Evolutionary conservation across 2,888 invertebrate species (phyloP).

Genomic region (Itoplectis maculator): DNA sequence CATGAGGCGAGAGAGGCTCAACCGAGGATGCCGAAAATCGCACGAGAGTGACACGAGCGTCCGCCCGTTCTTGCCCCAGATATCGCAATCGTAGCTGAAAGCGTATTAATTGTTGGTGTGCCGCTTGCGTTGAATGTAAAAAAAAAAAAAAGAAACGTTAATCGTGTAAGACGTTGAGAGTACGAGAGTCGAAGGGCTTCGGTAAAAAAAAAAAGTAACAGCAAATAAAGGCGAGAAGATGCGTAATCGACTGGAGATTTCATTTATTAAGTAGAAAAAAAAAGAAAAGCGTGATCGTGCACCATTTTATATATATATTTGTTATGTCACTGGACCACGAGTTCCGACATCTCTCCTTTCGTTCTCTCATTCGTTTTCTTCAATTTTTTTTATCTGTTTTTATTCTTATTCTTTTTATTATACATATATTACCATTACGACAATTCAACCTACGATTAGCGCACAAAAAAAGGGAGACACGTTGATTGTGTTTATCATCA

Average conservation of each 20-base stretch:
- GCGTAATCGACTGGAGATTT: neutral
- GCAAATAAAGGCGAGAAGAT: constrained; percentile 3
- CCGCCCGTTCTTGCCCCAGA: constrained; percentile 35
- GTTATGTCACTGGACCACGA: constrained; percentile 29
- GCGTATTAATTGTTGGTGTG: constrained; percentile 36
- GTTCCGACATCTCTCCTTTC: constrained; percentile 34
- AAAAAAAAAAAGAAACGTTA: neutral
- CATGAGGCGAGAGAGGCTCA: neutral
- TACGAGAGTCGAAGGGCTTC: neutral
- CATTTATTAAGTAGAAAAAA: constrained; percentile 20
- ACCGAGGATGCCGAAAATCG: neutral
- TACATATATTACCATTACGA: neutral
- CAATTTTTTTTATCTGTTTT: neutral
- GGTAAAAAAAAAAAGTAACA: neutral
- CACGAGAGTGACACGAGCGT: constrained; percentile 5
- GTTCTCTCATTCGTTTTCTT: constrained; percentile 31
- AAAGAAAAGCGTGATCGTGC: constrained; percentile 10
- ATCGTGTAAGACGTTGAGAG: constrained; percentile 8
- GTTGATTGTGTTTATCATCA: constrained; percentile 37
- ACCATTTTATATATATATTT: constrained; percentile 11
- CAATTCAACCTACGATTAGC: constrained; percentile 30
- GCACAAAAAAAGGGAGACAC: constrained; percentile 32
- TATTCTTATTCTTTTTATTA: constrained; percentile 8
- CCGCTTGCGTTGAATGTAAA: constrained; percentile 17
- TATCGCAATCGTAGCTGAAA: constrained; percentile 10